Base-by-base conservation (phyloP, 2,113 vertebrate genomes). In the Hypocryptadius cinnamomeus region DNA sequence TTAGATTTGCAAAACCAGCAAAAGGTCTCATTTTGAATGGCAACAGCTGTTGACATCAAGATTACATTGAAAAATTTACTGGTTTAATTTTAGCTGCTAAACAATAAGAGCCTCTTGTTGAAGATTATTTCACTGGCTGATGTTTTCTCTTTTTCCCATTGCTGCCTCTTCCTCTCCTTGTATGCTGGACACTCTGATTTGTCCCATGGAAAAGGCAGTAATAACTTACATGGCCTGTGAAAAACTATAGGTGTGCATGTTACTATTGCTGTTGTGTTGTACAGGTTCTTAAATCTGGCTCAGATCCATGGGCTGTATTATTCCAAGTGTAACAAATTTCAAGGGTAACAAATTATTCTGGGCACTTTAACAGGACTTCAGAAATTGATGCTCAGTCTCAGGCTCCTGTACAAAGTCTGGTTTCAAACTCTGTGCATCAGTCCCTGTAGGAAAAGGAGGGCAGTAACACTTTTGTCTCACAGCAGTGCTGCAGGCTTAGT, bases 1-100 rank as follows among this genome's bases (percentile, higher is more conserved):
- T 98, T 98, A 97, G 96, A 98, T 98, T 98, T 98, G 97, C 97
- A 96, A 97, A 98, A 98, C 92, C 95, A 98, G 97, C 88, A 97
- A 97, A 98, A 98, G 97, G 97, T 97, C 97, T 97, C 92, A 93
- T 98, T 98, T 96, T 98, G 97, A 98, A 98, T 97, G 97, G 97
- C 96, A 98, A 98, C 98, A 98, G 97, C 97, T 98, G 97, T 98
- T 98, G 98, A 98, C 97, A 98, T 97, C 96, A 96, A 97, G 97
- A 98, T 97, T 97, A 97, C 95, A 96, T 97, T 98, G 97, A 98
- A 98, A 97, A 97, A 98, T 97, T 98, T 98, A 97, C 97, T 95
- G 93, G 95, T 96, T 98, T 98, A 97, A 98, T 98, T 98, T 97
- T 97, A 97, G 96, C 92, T 97, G 91, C 94, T 95, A 97, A 98